Base-by-base conservation (phyloP, 2,113 vertebrate genomes). In the Galbula dea region DNA sequence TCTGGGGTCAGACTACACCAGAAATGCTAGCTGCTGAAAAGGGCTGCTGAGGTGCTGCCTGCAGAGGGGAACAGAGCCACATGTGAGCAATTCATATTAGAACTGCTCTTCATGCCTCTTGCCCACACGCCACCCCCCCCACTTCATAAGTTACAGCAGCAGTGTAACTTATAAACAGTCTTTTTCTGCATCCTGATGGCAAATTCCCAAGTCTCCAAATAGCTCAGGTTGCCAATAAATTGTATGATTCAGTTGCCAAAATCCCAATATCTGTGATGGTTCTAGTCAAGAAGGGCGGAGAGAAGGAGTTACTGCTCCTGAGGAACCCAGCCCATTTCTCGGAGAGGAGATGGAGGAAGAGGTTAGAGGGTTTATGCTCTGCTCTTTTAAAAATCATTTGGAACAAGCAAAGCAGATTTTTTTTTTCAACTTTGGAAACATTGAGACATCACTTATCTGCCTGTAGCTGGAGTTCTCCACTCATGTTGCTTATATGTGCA, bases 401-500 rank as follows among this genome's bases (percentile, higher is more conserved):
- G 36, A 87, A 82, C 1, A 59, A 71, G 32, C 74, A 67, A 84
- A 77, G 4, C 7, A 39, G 36, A 55, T 45, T 55, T 62, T 83
- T 65, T 79, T 15, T 71, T 87, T 11, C 9, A 79, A n/a, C 0
- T 7, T 9, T 30, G 12, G 66, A 88, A 83, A 55, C 9, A 45
- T 6, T 12, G 29, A 86, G 18, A 41, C 5, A 29, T 61, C n/a
- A 20, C 26, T 84, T 89, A 63, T 4, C 24, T 59, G 26, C n/a
- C 54, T n/a, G n/a, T 9, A 45, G 21, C 43, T 79, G 45, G 49
- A 49, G 20, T 29, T 58, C n/a, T 48, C 24, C 51, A 26, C n/a
- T 29, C 3, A 2, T 7, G 7, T 36, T 20, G 4, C 37, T 81
- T 24, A 18, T 8, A 18, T 0, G 2, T 1, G 1, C 1, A 2